Base-by-base conservation (phyloP, 2,113 vertebrate genomes). In the Eira barbara region DNA sequence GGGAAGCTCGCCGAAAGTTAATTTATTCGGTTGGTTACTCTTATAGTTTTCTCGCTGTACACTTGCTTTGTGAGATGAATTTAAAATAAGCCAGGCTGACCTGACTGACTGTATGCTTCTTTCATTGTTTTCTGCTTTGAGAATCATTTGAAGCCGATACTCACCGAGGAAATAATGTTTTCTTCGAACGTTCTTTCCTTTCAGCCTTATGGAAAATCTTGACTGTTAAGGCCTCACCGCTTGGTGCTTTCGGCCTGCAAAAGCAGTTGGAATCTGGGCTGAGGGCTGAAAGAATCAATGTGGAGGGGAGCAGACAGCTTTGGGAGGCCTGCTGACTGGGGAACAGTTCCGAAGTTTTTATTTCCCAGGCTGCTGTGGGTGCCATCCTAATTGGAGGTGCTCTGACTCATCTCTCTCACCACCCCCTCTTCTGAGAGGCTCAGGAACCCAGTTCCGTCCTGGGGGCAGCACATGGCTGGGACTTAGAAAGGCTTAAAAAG, bases 401-500 rank as follows among this genome's bases (percentile, higher is more conserved):
- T 21, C 59, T 45, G 87, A 86, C 55, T 76, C 74, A 39, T 34
- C 55, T 45, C n/a, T 31, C 18, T 92, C 23, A 31, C 31, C 17
- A 21, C 57, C 57, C 57, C 57, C 57, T 23, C 65, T 47, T 81
- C 88, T 1, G 2, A 78, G 39, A 55, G 7, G 47, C 81, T 55
- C n/a, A 20, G 82, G 79, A 80, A 12, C 34, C 25, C 29, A 5
- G 2, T 61, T 96, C 69, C 7, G 0, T 79, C 20, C 52, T 6
- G 4, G 36, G 27, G 34, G 29, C 42, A 71, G 82, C 47, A 42
- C 71, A 25, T 39, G 39, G 34, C 81, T 91, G 31, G 23, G n/a
- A 39, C 42, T 97, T 74, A 97, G 36, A 52, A 71, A 96, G 88
- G 80, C 59, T 92, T 83, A 39, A 47, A 89, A 87, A 76, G 27